These are phyloP conservation scores for Arvicanthis niloticus DNA, from an alignment of 2,113 vertebrate species.

Conservation along the genomic window DNA sequence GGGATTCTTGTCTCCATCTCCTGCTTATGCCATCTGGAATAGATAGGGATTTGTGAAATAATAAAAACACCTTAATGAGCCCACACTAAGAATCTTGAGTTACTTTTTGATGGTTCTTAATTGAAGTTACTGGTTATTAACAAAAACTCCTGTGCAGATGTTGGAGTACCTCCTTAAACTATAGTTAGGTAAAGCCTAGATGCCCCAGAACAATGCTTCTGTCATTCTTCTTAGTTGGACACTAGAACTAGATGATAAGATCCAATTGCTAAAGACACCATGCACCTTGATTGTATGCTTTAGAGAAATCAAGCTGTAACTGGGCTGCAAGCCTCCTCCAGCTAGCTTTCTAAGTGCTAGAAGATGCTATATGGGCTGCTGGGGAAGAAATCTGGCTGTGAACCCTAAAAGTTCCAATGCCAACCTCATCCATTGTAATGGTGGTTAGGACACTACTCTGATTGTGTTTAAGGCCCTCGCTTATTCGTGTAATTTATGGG, in stretches of 20 bases:
- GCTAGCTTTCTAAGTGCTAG: not conserved
- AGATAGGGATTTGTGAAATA: slow-evolving; percentile 80
- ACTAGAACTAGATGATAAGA: not conserved
- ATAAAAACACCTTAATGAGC: slow-evolving; percentile 79
- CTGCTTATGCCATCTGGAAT: slow-evolving; percentile 89
- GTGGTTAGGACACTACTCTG: no score
- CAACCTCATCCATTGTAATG: not conserved
- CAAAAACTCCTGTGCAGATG: not conserved
- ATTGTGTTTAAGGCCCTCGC: not conserved
- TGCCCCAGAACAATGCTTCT: not conserved
- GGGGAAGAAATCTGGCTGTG: not conserved
- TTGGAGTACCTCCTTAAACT: no score
- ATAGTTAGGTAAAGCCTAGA: not conserved
- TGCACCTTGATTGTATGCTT: not conserved
- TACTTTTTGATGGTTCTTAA: slow-evolving; percentile 65
- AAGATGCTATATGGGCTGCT: not conserved
- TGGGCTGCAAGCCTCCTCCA: not conserved
- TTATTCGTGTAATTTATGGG: no score
- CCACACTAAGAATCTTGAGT: slow-evolving; percentile 78
- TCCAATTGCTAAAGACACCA: not conserved
- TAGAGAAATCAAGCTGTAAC: not conserved
- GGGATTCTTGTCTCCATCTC: slow-evolving; percentile 83
- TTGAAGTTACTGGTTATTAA: not conserved
- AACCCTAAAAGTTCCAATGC: not conserved
- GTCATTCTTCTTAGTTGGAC: not conserved